A percentile compares a stretch with the other conserved stretches of the same genome.
Evolutionary conservation across 2,113 vertebrate species (phyloP).

Genomic region (Dicerorhinus sumatrensis): DNA sequence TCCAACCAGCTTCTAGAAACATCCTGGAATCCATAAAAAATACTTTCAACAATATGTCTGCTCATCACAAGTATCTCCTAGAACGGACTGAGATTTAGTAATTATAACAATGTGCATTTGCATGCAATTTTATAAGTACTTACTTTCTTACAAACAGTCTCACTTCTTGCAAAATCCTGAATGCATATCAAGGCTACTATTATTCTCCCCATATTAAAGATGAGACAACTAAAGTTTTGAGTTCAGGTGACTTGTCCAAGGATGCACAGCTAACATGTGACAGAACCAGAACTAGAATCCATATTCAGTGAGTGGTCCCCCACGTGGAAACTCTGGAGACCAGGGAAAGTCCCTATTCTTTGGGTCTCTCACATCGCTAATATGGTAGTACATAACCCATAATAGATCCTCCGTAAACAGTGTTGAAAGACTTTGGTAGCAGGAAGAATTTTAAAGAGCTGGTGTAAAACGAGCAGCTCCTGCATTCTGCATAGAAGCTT

Average conservation of each 20-base stretch:
- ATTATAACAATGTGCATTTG: not conserved
- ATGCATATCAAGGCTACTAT: not conserved
- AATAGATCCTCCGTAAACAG: not conserved
- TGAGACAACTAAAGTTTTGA: not conserved
- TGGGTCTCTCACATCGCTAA: not conserved
- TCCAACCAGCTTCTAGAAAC: not conserved
- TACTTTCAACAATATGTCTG: not conserved
- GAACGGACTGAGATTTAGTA: not conserved
- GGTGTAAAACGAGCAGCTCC: not conserved
- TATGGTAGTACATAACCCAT: not conserved
- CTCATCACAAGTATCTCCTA: not conserved
- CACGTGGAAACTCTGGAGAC: not conserved
- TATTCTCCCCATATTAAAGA: not conserved
- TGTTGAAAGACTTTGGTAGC: not conserved
- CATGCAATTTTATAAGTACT: not conserved
- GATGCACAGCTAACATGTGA: not conserved
- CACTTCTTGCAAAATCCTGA: not conserved
- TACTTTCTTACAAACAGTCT: not conserved
- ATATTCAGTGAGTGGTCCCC: not conserved
- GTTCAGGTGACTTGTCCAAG: not conserved
- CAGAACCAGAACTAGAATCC: not conserved
- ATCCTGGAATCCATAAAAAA: not conserved
- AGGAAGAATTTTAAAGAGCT: constrained; percentile 3
- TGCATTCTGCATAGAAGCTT: not conserved
- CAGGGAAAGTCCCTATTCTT: not conserved